Evolutionary conservation across 2,888 invertebrate species (phyloP).

Genomic region (Diarsia brunnea): DNA sequence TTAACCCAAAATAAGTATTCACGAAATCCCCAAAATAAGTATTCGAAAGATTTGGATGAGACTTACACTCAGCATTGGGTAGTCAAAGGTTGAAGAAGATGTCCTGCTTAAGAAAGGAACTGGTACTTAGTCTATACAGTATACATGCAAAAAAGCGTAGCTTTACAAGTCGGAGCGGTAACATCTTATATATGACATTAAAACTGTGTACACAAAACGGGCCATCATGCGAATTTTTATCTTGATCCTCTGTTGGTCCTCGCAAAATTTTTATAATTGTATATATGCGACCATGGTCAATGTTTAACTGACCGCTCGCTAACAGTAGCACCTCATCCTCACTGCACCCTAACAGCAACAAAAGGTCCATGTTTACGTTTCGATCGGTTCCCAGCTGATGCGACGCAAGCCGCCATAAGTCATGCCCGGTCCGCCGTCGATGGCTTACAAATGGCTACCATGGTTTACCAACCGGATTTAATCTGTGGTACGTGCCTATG

Average conservation of each 20-base stretch:
- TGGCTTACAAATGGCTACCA: conserved; percentile 58
- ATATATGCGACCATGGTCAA: background rate
- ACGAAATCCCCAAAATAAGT: too few species aligned
- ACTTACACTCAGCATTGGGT: too few species aligned
- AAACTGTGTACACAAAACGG: background rate
- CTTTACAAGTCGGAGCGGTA: background rate
- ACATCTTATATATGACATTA: too few species aligned
- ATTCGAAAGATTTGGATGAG: too few species aligned
- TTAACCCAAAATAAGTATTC: background rate
- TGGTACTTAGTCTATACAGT: background rate
- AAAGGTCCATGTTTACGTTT: conserved; percentile 53
- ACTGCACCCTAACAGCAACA: conserved; percentile 44
- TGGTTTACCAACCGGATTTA: conserved; percentile 59
- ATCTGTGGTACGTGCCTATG: conserved; percentile 55
- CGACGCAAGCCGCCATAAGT: conserved; percentile 51
- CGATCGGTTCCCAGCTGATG: conserved; percentile 62
- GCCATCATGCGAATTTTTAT: background rate
- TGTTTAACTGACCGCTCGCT: conserved; percentile 42
- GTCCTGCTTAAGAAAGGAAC: background rate
- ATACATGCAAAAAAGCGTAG: background rate
- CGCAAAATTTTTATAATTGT: background rate
- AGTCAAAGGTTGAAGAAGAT: too few species aligned
- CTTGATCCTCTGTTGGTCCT: background rate
- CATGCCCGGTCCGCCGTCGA: conserved; percentile 45
- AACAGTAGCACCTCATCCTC: background rate